Evolutionary conservation across 35 echinoderm and acorn worm genomes (phyloP).

Genomic region (Lytechinus pictus): DNA sequence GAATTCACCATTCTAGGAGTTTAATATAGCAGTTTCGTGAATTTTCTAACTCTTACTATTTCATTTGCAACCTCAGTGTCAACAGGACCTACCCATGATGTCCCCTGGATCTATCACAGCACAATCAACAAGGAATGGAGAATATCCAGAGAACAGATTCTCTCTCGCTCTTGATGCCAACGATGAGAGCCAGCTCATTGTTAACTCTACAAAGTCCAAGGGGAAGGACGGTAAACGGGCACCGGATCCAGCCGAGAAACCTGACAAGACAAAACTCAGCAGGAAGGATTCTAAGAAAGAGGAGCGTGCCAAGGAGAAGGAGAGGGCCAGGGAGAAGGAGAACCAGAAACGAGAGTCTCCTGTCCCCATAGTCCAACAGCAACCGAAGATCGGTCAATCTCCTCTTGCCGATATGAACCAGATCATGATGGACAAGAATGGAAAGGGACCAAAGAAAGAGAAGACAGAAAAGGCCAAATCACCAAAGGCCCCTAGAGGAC

Average conservation of each 20-base stretch:
- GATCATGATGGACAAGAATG: slow-evolving; percentile 44
- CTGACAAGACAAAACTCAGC: slow-evolving; percentile 47
- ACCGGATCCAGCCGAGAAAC: background rate
- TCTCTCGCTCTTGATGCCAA: background rate
- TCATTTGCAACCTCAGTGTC: slow-evolving; percentile 37
- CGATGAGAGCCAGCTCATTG: slow-evolving; percentile 46
- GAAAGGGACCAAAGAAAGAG: slow-evolving; percentile 33
- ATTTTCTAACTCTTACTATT: background rate
- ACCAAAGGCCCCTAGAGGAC: slow-evolving; percentile 20
- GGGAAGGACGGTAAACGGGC: slow-evolving; percentile 29
- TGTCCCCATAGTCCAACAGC: background rate
- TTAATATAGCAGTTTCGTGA: too few species aligned
- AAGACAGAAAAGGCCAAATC: slow-evolving; percentile 44
- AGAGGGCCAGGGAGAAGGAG: slow-evolving; percentile 29
- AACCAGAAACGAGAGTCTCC: background rate
- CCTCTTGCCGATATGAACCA: background rate
- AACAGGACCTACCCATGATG: slow-evolving; percentile 58
- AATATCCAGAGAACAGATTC: slow-evolving; percentile 41
- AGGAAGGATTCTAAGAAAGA: slow-evolving; percentile 56
- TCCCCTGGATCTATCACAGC: slow-evolving; percentile 49
- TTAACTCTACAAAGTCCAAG: background rate
- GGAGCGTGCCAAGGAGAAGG: slow-evolving; percentile 48
- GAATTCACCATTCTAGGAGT: too few species aligned
- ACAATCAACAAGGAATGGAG: background rate
- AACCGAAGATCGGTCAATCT: slow-evolving; percentile 4